Evolutionary conservation across 2,113 vertebrate species (phyloP), one percentile per base, ranked within the genome.

Genomic region (Cacatua alba): DNA sequence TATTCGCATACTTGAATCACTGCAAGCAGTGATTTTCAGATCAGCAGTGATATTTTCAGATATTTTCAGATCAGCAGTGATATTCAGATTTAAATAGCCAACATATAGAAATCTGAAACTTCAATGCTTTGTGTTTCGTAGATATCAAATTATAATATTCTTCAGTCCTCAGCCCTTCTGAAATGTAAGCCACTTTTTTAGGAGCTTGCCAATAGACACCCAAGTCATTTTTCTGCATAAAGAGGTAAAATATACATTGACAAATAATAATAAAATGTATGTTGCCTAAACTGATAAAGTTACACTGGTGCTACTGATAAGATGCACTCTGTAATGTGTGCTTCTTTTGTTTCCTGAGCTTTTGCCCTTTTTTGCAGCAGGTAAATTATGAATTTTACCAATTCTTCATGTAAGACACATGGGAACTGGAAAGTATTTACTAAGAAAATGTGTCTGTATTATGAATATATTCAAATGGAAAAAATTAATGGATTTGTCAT

Each of bases 211-310:
- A 37, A 10, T n/a, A 37, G 41, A 44, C 6, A 41, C 1, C 6
- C 19, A 65, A 59, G 26, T 68, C 6, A 4, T 52, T 69, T 55
- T 74, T 31, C 33, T 68, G 0, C 75, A 6, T 78, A 17, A 59
- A 49, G 33, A 83, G 10, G 21, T n/a, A 43, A 74, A 77, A 57
- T 51, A 51, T 5, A 10, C 6, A 7, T 9, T 1, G 0, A 0
- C 1, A 43, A 67, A 46, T 51, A 75, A 17, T 26, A 82, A n/a
- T 41, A 51, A 88, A 64, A 33, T 57, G 0, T 41, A 8, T 31
- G 3, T 48, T 81, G 5, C 12, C 10, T 41, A 41, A 90, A 63
- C 3, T 63, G 59, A 13, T 0, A 23, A 52, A 86, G 18, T 28
- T 88, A 44, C 12, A 35, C 20, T 72, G 31, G 12, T 57, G 18